Evolutionary conservation across 2,797 vertebrate genomes (phyloP).

Genomic region (Typhlichthys subterraneus): DNA sequence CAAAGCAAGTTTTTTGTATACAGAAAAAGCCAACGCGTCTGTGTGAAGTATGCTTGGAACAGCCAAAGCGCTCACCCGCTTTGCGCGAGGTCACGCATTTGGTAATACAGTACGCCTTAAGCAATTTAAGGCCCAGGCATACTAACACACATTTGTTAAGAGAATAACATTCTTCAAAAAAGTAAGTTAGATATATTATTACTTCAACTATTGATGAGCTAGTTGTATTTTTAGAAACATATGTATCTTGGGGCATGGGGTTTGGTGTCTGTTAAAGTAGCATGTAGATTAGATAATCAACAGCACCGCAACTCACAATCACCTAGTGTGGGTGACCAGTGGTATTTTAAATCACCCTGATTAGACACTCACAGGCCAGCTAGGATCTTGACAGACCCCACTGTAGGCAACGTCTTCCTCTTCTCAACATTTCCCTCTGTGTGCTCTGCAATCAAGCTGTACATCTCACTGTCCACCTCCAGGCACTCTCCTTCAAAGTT

Average conservation of each 20-base stretch:
- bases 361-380: slow-evolving; percentile 88
- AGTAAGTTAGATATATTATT: no score
- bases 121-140: no score
- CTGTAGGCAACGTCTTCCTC: slow-evolving; percentile 59
- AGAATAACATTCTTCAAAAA: neutral
- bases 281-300: neutral
- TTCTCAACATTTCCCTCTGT: slow-evolving; percentile 7
- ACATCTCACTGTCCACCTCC: slow-evolving; percentile 81
- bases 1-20: no score
- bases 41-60: no score
- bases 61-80: no score
- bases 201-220: no score
- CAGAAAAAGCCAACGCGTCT: no score
- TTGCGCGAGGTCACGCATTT: no score
- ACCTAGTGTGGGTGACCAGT: neutral
- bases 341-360: neutral
- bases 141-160: neutral
- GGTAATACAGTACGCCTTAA: no score
- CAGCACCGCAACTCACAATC: neutral
- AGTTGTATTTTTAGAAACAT: no score
- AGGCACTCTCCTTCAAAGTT: slow-evolving; percentile 85
- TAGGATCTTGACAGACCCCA: slow-evolving; percentile 90
- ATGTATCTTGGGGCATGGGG: neutral
- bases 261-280: neutral
- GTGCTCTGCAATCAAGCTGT: slow-evolving; percentile 58